Evolutionary conservation across 2,797 vertebrate genomes (phyloP), one percentile per base, ranked within the genome.

Genomic region (Cirrhinus molitorella): DNA sequence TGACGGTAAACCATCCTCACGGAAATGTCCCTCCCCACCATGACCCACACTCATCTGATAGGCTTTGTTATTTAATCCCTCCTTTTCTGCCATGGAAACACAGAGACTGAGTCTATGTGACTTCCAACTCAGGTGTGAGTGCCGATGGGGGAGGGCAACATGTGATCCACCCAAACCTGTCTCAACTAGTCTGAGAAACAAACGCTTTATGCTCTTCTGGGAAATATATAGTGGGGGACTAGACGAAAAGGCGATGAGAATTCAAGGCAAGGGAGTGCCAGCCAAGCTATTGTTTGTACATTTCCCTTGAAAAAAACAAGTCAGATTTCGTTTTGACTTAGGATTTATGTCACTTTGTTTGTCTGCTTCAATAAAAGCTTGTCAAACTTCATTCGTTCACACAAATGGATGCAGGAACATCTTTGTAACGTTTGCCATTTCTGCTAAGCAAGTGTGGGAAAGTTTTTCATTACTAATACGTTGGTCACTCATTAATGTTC

Each of bases 151-250:
- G 79, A 83, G 73, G 85, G 66, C 25, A 37, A 61, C 51, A 19
- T 37, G 51, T 65, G 82, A 85, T 49, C 80, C 74, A 79, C 85
- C 85, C 80, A 88, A 87, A 87, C 88, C 80, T 70, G 86, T 83
- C 85, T 75, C 43, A 85, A 84, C 84, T 31, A 57, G 83, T 84
- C 72, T 34, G 47, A 76, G 84, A 78, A 76, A 79, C 63, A 37
- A 74, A 81, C 0, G 51, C 59, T 78, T 21, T 3, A 67, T 71
- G 77, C 66, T 66, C 3, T 82, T 66, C 75, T 83, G 40, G 67
- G 79, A 76, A 79, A 83, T 68, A 51, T 17, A 51, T 17, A 55
- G 34, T 70, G 21, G 16, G 25, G 63, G 9, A 81, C 37, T 49
- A 66, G 12, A 63, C 1, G 25, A 63, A 63, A 31, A 31, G 14